These are phyloP conservation scores for Pogonomyrmex barbatus DNA, from an alignment of 1,140 invertebrate genomes.

Conservation along the genomic window DNA sequence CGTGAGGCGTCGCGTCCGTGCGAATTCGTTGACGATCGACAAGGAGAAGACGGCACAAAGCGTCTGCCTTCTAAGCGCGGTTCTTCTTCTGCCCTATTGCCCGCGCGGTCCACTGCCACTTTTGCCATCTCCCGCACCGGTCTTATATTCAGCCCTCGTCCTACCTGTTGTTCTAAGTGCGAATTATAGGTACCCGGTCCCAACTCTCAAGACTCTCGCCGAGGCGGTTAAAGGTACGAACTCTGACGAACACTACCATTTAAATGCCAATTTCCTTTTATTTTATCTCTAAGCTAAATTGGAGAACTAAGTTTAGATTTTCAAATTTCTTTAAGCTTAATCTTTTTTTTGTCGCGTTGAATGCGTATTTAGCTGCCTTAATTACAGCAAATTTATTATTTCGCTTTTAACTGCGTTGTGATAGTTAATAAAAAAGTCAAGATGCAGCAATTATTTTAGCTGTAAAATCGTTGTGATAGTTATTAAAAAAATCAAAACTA, in stretches of 20 bases:
- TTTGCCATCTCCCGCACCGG: constrained; percentile 86
- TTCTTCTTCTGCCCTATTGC: constrained; percentile 88
- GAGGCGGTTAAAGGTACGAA: constrained; percentile 83
- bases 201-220: constrained; percentile 84
- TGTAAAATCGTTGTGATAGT: no score
- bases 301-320: background rate
- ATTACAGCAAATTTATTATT: no score
- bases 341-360: no score
- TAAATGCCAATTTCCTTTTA: background rate
- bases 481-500: no score
- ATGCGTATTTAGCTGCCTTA: no score
- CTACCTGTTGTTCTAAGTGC: constrained; percentile 88
- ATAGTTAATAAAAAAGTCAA: no score
- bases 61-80: constrained; percentile 89
- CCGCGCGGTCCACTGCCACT: constrained; percentile 87
- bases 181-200: constrained; percentile 88
- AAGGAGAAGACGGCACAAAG: constrained; percentile 89
- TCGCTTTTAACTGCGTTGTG: no score
- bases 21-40: constrained; percentile 88
- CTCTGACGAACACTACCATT: background rate
- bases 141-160: constrained; percentile 88
- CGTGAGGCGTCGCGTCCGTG: constrained; percentile 88
- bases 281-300: background rate
- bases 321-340: no score
- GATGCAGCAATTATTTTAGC: no score